Conservation (phyloP, 2,797 vertebrate species). For the Epinephelus malabaricus region DNA sequence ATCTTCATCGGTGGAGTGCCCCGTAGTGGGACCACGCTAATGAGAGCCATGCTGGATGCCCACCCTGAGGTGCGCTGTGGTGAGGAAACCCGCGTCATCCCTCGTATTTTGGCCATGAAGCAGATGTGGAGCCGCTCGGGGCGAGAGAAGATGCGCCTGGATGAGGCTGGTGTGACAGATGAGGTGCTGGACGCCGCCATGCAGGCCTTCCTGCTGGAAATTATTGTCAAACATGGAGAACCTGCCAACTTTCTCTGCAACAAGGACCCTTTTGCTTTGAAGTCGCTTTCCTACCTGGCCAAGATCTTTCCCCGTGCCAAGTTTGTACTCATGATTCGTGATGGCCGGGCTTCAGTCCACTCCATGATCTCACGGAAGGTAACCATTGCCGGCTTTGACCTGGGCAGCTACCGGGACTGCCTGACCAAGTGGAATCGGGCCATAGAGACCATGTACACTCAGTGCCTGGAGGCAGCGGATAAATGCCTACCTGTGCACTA, state of each 20-base stretch:
- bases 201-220: slow-evolving; percentile 96
- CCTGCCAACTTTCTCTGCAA: slow-evolving; percentile 96
- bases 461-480: slow-evolving; percentile 94
- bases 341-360: slow-evolving; percentile 96
- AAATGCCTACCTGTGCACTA: slow-evolving; percentile 95
- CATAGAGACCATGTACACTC: slow-evolving; percentile 98
- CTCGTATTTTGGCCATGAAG: slow-evolving; percentile 95
- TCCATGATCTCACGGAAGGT: slow-evolving; percentile 99
- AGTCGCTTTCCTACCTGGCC: slow-evolving; percentile 96
- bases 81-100: slow-evolving; percentile 96
- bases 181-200: slow-evolving; percentile 97
- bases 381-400: slow-evolving; percentile 97
- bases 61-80: slow-evolving; percentile 96
- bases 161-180: slow-evolving; percentile 96
- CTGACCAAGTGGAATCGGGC: slow-evolving; percentile 99
- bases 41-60: slow-evolving; percentile 98
- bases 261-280: slow-evolving; percentile 98
- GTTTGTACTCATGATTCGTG: slow-evolving; percentile 97
- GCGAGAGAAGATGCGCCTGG: slow-evolving; percentile 96
- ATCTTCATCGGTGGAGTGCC: slow-evolving; percentile 97
- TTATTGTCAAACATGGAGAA: slow-evolving; percentile 97
- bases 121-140: slow-evolving; percentile 99
- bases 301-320: slow-evolving; percentile 98
- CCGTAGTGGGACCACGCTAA: slow-evolving; percentile 96
- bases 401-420: slow-evolving; percentile 98